A percentile compares a stretch with the other conserved stretches of the same genome.
phyloP scores from a whole-genome alignment of 92 coral and sea anemone species.

The Epizoanthus illoricatus region DNA sequence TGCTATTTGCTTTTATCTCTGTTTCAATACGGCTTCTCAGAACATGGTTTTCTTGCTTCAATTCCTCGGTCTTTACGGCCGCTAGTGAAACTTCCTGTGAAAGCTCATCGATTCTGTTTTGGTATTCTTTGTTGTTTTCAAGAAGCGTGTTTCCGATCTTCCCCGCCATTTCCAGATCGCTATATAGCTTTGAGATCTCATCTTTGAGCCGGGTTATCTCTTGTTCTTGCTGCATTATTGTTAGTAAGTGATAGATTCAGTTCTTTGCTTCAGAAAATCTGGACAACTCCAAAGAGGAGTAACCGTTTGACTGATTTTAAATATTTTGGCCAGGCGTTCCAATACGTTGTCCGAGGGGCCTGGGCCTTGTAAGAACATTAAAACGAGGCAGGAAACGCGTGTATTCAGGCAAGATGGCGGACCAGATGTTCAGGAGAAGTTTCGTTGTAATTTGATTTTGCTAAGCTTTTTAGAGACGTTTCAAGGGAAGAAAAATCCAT shows the following conservation, averaged over 20 bases:
- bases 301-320: not conserved
- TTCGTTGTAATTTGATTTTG: not conserved
- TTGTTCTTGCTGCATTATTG: slow-evolving; percentile 49
- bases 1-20: slow-evolving; percentile 55
- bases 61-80: slow-evolving; percentile 73
- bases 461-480: not conserved
- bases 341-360: not conserved
- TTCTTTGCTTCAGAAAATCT: too few species aligned
- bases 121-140: slow-evolving; percentile 81
- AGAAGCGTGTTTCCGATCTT: slow-evolving; percentile 82
- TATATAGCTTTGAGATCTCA: slow-evolving; percentile 48
- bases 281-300: not conserved
- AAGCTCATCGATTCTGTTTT: slow-evolving; percentile 74
- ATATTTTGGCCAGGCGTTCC: slow-evolving; percentile 11
- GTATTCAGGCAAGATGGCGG: slow-evolving; percentile 32
- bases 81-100: slow-evolving; percentile 54
- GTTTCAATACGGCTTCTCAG: slow-evolving; percentile 68
- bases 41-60: slow-evolving; percentile 84
- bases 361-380: not conserved
- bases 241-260: too few species aligned
- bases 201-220: slow-evolving; percentile 59
- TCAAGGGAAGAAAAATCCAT: not conserved
- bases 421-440: slow-evolving; percentile 7
- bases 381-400: slow-evolving; percentile 25
- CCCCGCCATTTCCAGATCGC: slow-evolving; percentile 78